A percentile compares a stretch with the other conserved stretches of the same genome.
Conservation (phyloP, 2,888 invertebrate species). For the Acronicta aceris region DNA sequence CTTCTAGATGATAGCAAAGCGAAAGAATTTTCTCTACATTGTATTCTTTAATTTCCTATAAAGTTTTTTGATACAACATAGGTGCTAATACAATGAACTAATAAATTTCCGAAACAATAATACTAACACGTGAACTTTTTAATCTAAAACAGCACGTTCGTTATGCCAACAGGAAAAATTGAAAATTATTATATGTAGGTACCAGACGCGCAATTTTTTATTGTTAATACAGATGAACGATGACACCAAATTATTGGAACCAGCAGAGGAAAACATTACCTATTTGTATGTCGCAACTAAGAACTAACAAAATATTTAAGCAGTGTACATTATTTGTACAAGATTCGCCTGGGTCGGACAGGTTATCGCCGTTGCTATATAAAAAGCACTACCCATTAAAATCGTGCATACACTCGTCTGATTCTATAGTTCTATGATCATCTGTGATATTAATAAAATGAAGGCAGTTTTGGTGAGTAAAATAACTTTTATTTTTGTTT, state of each 20-base stretch:
- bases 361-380: slow-evolving; percentile 53
- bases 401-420: slow-evolving; percentile 29
- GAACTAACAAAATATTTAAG: slow-evolving; percentile 27
- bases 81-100: too few species aligned
- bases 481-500: not conserved
- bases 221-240: slow-evolving; percentile 3
- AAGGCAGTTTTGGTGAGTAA: slow-evolving; percentile 67
- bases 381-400: slow-evolving; percentile 55
- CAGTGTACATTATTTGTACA: slow-evolving; percentile 60
- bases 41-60: too few species aligned
- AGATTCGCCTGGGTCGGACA: slow-evolving; percentile 40
- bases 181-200: too few species aligned
- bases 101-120: too few species aligned
- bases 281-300: slow-evolving; percentile 12
- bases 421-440: slow-evolving; percentile 26
- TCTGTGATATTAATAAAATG: slow-evolving; percentile 60
- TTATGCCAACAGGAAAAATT: not conserved
- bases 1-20: too few species aligned
- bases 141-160: too few species aligned
- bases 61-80: too few species aligned
- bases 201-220: too few species aligned
- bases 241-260: slow-evolving; percentile 55
- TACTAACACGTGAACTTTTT: too few species aligned
- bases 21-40: too few species aligned
- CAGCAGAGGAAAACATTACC: slow-evolving; percentile 60